Base-by-base conservation (phyloP, 2,797 vertebrate genomes). In the Coreius guichenoti region DNA sequence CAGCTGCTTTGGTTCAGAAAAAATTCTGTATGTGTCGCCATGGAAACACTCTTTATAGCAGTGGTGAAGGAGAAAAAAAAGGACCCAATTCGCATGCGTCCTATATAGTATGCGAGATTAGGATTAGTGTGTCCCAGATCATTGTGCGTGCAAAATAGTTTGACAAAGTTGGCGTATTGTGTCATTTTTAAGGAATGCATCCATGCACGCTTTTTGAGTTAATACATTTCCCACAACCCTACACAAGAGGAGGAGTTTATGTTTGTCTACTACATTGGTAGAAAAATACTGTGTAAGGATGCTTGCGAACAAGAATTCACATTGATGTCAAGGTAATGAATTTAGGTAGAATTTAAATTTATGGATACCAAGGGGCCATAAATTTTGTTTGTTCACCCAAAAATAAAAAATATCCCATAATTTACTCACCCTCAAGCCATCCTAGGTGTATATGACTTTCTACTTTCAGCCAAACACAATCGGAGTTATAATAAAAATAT, bases 1-100 rank as follows among this genome's bases (percentile, higher is more conserved):
- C 85, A 88, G 82, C 87, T 85, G 85, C 39, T 49, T 26, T 63
- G 26, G 68, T 26, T 81, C 85, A 78, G 43, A 72, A 76, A 81
- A 39, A 65, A 45, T 81, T 75, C 23, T 78, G 21, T 77, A 23
- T 58, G 75, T 39, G 76, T 63, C 51, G 9, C 58, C 36, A 58
- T 49, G 65, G 85, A 67, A 68, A 73, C 33, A 19, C 61, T 72
- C 49, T 29, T 54, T 43, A 23, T 26, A 31, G 81, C 68, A 80
- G 33, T n/a, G 31, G 17, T 76, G 29, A 58, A 63, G 51, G 39
- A 83, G 65, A 31, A 43, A 3, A 49, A 87, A n/a, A n/a, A n/a
- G n/a, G 58, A 82, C 79, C 47, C 73, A 86, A 58, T 75, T 76
- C n/a, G 47, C 79, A 56, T 68, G 33, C 16, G 36, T 6, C 75